These are phyloP conservation scores for Autographa gamma DNA, from an alignment of 2,888 invertebrate genomes.

Conservation along the genomic window DNA sequence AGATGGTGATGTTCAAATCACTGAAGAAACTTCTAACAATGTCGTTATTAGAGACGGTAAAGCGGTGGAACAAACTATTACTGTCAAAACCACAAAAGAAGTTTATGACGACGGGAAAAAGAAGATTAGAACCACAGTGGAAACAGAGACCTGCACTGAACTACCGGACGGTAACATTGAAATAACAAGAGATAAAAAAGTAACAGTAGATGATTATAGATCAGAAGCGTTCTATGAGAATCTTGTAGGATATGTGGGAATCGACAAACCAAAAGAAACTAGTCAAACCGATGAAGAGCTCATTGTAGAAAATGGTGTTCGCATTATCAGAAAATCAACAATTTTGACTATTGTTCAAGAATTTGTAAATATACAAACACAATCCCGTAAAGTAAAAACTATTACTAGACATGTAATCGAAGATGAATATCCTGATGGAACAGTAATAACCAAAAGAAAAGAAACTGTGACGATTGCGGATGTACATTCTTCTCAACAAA, in stretches of 20 bases:
- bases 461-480: slow-evolving; percentile 83
- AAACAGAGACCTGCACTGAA: slow-evolving; percentile 77
- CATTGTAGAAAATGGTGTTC: slow-evolving; percentile 72
- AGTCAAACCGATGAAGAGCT: slow-evolving; percentile 67
- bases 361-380: slow-evolving; percentile 70
- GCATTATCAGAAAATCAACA: slow-evolving; percentile 77
- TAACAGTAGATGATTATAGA: slow-evolving; percentile 78
- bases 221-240: slow-evolving; percentile 75
- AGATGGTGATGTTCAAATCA: slow-evolving; percentile 58
- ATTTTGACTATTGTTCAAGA: slow-evolving; percentile 77
- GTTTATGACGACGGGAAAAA: slow-evolving; percentile 70
- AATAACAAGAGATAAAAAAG: slow-evolving; percentile 81
- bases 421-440: slow-evolving; percentile 83
- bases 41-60: slow-evolving; percentile 69
- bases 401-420: slow-evolving; percentile 73
- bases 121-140: slow-evolving; percentile 78
- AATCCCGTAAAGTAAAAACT: slow-evolving; percentile 79
- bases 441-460: slow-evolving; percentile 79
- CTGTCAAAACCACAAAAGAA: slow-evolving; percentile 81
- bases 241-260: slow-evolving; percentile 69
- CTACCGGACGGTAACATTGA: slow-evolving; percentile 78
- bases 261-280: slow-evolving; percentile 73
- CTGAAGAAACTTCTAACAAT: slow-evolving; percentile 74
- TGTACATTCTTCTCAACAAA: slow-evolving; percentile 67
- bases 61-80: slow-evolving; percentile 76